Base-by-base conservation (phyloP, 2,797 vertebrate genomes). In the Phalloptychus januarius region DNA sequence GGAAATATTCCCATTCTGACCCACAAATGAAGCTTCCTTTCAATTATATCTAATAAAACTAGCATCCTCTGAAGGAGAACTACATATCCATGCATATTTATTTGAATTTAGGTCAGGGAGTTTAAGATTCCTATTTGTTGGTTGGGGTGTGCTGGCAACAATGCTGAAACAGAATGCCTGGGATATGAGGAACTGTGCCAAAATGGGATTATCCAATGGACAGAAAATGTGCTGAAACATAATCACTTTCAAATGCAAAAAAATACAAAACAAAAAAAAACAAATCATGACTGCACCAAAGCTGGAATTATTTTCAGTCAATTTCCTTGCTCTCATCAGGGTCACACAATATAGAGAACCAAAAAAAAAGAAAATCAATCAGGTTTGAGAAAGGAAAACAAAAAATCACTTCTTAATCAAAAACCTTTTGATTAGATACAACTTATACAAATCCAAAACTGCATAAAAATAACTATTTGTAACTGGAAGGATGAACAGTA, bases 1-100 rank as follows among this genome's bases (percentile, higher is more conserved):
- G 85, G 85, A 90, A 86, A 88, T 89, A 91, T 91, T 83, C 85
- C 84, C 80, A 78, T 85, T 86, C 40, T 87, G 90, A 90, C 88
- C 86, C 89, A 92, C 85, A 92, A 93, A 93, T 90, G 85, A 90
- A 80, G 79, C 76, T 50, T 75, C 72, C 52, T 63, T 50, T 79
- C 85, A 75, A 81, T 79, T 74, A 83, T 76, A 87, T 83, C 36
- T 54, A 67, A 85, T 86, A 78, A 87, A 78, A 76, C 54, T 80
- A 80, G 63, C 78, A 79, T 81, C 76, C 76, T 71, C 38, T 78
- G 48, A 67, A 79, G 75, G 54, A 76, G 74, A 46, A 85, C 83
- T 84, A 80, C 78, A 85, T 74, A 82, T 86, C 44, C 38, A 80
- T 54, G 82, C 56, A 82, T 84, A 76, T 71, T 79, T 38, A 84